Evolutionary conservation across 2,888 invertebrate species (phyloP), one percentile per base, ranked within the genome.

Genomic region (Carabus problematicus): DNA sequence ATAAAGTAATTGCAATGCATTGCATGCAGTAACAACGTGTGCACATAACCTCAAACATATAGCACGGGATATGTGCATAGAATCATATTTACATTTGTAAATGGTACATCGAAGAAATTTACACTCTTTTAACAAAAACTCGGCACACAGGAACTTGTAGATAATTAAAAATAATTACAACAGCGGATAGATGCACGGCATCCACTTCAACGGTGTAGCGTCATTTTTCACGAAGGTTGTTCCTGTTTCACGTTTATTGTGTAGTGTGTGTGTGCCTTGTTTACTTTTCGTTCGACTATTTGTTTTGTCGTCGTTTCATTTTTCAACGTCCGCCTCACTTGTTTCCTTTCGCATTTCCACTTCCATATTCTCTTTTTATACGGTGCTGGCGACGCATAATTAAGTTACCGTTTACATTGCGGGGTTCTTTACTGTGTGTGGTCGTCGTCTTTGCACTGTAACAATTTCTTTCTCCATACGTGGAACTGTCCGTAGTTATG

Each of bases 251-350:
- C 55, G 16, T 43, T 64, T 56, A 12, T 45, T 56, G 56, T 64
- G n/a, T 58, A n/a, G 14, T 42, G 8, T 6, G 6, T 29, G 29
- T 29, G 6, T 29, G 56, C 64, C 56, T 58, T 56, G 58, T 64
- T 58, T 58, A 64, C 64, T 58, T 45, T 52, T 64, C 64, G 64
- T 64, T 64, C 39, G 14, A 29, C 58, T 40, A 55, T 64, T 64
- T 64, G 64, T 64, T 64, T 64, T 45, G 64, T 64, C 58, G 43
- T 18, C 14, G 64, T 64, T 58, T 64, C 47, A 64, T 64, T 64
- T 64, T 64, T 64, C 58, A 64, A 64, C 55, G 58, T 64, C 64
- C 64, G 58, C 47, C 45, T 45, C 11, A 47, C 40, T 64, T 64
- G 64, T 58, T 56, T 42, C 19, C 39, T 42, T 64, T 42, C 55